These are phyloP conservation scores for Bugula neritina DNA, from an alignment of 2,888 invertebrate genomes.

Conservation along the genomic window DNA sequence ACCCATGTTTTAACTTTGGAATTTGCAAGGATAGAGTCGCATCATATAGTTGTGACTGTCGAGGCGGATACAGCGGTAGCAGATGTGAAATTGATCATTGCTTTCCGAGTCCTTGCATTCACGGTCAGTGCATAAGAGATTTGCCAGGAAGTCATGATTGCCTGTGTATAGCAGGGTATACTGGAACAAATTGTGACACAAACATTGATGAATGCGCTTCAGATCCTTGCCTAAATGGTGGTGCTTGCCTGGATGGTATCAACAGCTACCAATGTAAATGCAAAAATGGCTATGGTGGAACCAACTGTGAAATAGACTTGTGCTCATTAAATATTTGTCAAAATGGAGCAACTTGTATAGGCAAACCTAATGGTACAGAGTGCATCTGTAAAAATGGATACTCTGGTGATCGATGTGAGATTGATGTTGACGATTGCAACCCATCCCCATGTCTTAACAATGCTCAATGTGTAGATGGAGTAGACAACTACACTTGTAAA, in stretches of 20 bases:
- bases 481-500: neutral
- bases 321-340: neutral
- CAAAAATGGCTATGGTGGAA: constrained; percentile 6
- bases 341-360: neutral
- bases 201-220: constrained; percentile 9
- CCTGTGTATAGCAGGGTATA: neutral
- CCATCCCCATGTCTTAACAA: neutral
- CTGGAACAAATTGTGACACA: neutral
- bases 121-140: neutral
- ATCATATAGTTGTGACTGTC: neutral
- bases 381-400: neutral
- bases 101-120: neutral
- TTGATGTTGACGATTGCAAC: constrained; percentile 7
- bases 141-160: neutral
- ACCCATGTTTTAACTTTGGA: neutral
- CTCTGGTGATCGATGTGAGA: neutral
- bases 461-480: neutral
- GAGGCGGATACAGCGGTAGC: neutral
- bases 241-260: neutral
- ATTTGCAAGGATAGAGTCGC: neutral
- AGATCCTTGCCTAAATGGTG: neutral
- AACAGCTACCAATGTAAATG: constrained; percentile 3
- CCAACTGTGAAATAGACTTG: neutral
- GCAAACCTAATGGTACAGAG: neutral
- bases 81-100: constrained; percentile 9